Percentiles rank a stretch among this genome's conserved stretches.
Conservation (phyloP, 2,797 vertebrate genomes). For the Channa striata region DNA sequence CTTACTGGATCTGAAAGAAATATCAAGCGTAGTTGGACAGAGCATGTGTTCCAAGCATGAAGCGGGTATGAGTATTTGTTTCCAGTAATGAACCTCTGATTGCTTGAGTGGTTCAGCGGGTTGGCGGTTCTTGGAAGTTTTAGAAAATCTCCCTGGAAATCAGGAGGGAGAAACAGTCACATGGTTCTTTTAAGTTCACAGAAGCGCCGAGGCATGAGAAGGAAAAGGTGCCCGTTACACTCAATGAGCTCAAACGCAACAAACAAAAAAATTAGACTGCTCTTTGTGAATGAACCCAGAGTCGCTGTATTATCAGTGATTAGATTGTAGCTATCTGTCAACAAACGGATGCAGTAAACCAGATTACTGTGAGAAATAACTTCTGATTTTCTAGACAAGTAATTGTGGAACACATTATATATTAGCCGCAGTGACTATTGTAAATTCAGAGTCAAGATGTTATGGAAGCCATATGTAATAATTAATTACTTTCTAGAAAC, state of each 20-base stretch:
- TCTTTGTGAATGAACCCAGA: not conserved
- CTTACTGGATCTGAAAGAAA: not conserved
- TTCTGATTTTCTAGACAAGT: no score
- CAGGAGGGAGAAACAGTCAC: conserved; percentile 14
- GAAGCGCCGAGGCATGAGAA: conserved; percentile 4
- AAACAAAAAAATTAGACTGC: not conserved
- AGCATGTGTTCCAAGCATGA: conserved; percentile 15
- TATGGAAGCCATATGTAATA: no score
- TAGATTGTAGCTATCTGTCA: no score
- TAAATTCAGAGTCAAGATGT: no score
- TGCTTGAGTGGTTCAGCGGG: conserved; percentile 18
- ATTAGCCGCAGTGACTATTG: no score
- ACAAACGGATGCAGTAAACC: no score
- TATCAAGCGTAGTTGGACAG: conserved; percentile 15
- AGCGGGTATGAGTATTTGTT: conserved; percentile 32
- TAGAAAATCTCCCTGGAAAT: conserved; percentile 23
- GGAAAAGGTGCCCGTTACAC: conserved; percentile 26
- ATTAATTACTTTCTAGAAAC: no score
- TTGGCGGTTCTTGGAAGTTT: conserved; percentile 42
- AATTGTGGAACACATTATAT: no score
- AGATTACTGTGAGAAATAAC: no score
- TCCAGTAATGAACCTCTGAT: conserved; percentile 28
- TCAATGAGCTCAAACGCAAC: conserved; percentile 1
- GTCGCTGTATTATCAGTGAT: not conserved
- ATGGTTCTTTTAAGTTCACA: conserved; percentile 3